A percentile compares a stretch with the other conserved stretches of the same genome.
Conservation (phyloP, 2,888 invertebrate species). For the Himalopsyche kuldschensis region DNA sequence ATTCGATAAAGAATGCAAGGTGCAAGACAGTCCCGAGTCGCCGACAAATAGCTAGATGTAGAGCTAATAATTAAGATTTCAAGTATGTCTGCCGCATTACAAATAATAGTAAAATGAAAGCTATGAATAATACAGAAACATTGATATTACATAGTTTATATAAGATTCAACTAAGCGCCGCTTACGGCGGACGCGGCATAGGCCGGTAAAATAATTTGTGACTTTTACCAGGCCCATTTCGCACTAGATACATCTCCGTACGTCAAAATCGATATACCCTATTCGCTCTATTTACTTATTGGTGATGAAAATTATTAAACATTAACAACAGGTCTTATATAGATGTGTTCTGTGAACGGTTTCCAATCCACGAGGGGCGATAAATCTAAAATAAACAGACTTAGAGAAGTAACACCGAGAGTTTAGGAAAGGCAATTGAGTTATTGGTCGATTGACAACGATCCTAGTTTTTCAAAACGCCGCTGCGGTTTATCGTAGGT, state of each 20-base stretch:
- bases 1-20: not conserved
- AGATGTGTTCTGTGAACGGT: not conserved
- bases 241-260: not conserved
- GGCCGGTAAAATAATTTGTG: not conserved
- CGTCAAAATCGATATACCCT: not conserved
- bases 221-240: not conserved
- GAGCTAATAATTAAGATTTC: slow-evolving; percentile 18
- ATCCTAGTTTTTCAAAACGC: slow-evolving; percentile 10
- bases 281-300: not conserved
- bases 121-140: slow-evolving; percentile 22
- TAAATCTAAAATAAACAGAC: slow-evolving; percentile 18
- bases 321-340: not conserved
- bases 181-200: not conserved
- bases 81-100: slow-evolving; percentile 38
- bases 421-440: slow-evolving; percentile 30
- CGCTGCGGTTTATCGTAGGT: not conserved
- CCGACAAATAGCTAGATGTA: slow-evolving; percentile 22
- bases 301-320: not conserved
- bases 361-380: not conserved
- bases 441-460: slow-evolving; percentile 31
- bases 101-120: slow-evolving; percentile 39
- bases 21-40: not conserved
- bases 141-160: slow-evolving; percentile 19
- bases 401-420: slow-evolving; percentile 29
- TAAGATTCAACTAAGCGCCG: slow-evolving; percentile 12